Conservation (phyloP, 2,113 vertebrate species). For the Emydura subglobosa region DNA sequence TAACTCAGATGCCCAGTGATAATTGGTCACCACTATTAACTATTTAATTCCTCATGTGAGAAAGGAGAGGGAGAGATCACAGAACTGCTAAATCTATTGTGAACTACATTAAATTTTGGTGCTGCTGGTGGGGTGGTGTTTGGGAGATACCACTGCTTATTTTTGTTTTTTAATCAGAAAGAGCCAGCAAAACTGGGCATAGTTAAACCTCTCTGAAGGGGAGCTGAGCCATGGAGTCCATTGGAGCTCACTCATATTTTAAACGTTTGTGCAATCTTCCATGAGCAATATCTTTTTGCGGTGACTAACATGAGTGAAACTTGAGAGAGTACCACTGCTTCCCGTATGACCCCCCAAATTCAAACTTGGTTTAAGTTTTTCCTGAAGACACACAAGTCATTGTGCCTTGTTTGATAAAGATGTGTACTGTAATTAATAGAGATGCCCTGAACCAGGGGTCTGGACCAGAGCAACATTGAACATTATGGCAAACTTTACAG, state of each 20-base stretch:
- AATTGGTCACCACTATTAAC: not conserved
- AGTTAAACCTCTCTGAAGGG: not conserved
- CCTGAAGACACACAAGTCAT: not conserved
- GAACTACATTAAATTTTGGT: not conserved
- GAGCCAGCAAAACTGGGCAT: not conserved
- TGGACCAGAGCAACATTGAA: not conserved
- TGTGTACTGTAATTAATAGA: not conserved
- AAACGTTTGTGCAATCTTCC: not conserved
- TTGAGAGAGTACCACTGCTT: too few species aligned
- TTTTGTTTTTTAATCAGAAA: not conserved
- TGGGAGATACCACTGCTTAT: accelerated
- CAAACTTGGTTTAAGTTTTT: not conserved
- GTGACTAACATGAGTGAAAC: not conserved
- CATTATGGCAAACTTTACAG: not conserved
- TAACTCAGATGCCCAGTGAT: not conserved
- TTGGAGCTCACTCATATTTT: not conserved
- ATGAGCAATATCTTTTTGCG: not conserved
- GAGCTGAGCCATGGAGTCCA: not conserved
- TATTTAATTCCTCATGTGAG: not conserved
- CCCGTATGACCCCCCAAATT: too few species aligned
- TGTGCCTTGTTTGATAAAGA: not conserved
- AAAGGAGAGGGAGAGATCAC: not conserved
- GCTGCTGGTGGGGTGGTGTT: not conserved
- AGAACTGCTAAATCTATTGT: not conserved
- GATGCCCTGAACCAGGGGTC: not conserved